These are phyloP conservation scores for Diprion similis DNA, from an alignment of 1,140 invertebrate species.

Conservation along the genomic window DNA sequence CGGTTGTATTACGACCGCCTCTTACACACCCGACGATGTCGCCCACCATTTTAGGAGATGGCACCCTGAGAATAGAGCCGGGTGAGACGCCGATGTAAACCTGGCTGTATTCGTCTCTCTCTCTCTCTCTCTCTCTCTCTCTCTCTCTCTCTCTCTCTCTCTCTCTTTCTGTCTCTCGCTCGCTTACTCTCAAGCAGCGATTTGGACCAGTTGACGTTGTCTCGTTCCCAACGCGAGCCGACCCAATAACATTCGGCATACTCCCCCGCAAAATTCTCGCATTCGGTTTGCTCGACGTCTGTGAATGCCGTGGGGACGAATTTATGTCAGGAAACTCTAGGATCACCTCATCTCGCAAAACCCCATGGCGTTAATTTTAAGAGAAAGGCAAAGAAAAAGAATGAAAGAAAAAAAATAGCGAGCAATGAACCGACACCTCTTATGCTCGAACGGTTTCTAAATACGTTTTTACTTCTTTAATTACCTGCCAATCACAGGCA, in stretches of 20 bases:
- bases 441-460: not conserved
- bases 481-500: not conserved
- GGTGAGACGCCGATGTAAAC: constrained; percentile 27
- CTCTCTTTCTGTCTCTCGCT: not conserved
- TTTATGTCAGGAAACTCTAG: too few species aligned
- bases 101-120: not conserved
- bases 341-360: too few species aligned
- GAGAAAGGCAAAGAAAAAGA: constrained; percentile 12
- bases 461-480: not conserved
- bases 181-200: not conserved
- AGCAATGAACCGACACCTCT: not conserved
- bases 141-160: not conserved
- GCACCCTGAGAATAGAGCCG: constrained; percentile 47
- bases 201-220: constrained; percentile 5
- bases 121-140: not conserved
- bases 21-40: constrained; percentile 6
- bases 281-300: not conserved
- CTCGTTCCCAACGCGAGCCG: constrained; percentile 9
- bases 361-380: too few species aligned
- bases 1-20: constrained; percentile 28
- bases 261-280: constrained; percentile 22
- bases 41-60: constrained; percentile 48
- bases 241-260: constrained; percentile 18
- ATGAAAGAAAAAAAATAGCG: not conserved
- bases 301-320: too few species aligned